These are phyloP conservation scores for Empis stercorea DNA, from an alignment of 2,888 invertebrate genomes.

Conservation along the genomic window DNA sequence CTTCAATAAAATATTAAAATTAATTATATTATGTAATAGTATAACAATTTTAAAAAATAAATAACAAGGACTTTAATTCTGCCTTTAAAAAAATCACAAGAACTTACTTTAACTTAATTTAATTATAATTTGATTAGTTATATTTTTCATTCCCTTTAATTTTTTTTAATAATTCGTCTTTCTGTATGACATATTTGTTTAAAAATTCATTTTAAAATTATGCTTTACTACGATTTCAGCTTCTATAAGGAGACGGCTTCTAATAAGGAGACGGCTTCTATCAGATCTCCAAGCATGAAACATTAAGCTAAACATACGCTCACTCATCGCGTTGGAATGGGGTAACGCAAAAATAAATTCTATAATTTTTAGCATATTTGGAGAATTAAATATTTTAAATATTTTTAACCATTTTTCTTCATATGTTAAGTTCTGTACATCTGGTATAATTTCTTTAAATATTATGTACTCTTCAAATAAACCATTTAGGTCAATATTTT, in stretches of 20 bases:
- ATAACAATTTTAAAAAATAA: no score
- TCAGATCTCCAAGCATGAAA: background rate
- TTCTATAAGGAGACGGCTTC: background rate
- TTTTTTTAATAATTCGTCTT: background rate
- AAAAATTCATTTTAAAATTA: background rate
- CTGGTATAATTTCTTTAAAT: background rate
- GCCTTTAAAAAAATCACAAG: background rate
- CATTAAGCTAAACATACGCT: background rate
- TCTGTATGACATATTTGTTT: background rate
- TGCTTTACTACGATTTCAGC: background rate
- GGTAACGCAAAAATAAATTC: background rate
- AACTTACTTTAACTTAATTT: no score
- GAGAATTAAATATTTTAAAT: background rate
- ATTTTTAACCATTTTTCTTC: background rate
- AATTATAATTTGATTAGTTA: background rate
- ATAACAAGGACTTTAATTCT: background rate
- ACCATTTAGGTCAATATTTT: background rate
- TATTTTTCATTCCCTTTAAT: background rate
- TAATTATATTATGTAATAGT: no score
- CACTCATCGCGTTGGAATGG: background rate
- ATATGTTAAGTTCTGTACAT: background rate
- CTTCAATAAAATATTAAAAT: no score
- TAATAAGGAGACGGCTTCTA: no score
- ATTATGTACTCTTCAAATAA: conserved; percentile 1
- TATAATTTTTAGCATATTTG: background rate